Evolutionary conservation across 2,113 vertebrate genomes (phyloP), one percentile per base, ranked within the genome.

Genomic region (Coracopsis vasa): DNA sequence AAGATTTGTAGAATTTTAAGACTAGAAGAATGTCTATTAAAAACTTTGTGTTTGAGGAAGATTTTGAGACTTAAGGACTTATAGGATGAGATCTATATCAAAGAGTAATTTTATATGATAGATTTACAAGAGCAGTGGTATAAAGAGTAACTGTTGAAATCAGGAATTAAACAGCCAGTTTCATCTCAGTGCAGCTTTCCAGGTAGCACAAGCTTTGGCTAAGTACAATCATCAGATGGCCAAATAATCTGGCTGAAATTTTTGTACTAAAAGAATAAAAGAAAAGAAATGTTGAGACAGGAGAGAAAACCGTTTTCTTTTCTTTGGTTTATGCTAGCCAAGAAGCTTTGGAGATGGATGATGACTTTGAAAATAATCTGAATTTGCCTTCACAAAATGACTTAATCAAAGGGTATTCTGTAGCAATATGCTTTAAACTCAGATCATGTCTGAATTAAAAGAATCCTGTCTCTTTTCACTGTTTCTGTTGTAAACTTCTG

Each of bases 301-400:
- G 53, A 80, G 56, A 86, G 42, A 65, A 69, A 80, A 60, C 0
- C 24, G 50, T 37, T 62, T 69, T 53, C 27, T 8, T 50, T 74
- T n/a, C 72, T 90, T 91, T 79, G 58, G 61, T 73, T 60, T 39
- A 11, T 86, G 54, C 86, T 56, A 56, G 71, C 71, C 81, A 81
- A 61, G 86, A 70, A 83, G 71, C 86, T 87, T 87, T 88, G 86
- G 80, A 94, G 88, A 77, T 45, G 45, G 70, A 39, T 80, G 89
- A 33, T 64, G 64, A 45, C 69, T 95, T 94, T 92, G 89, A 86
- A 86, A 92, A 88, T 73, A 53, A 48, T 83, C 74, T 58, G 65
- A 60, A 83, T 90, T 92, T 80, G 73, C 54, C 81, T 92, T 89
- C 80, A 25, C 58, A 35, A 62, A 81, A 78, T 28, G 11, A 82